Evolutionary conservation across 2,113 vertebrate species (phyloP).

Genomic region (Cichladusa arquata): DNA sequence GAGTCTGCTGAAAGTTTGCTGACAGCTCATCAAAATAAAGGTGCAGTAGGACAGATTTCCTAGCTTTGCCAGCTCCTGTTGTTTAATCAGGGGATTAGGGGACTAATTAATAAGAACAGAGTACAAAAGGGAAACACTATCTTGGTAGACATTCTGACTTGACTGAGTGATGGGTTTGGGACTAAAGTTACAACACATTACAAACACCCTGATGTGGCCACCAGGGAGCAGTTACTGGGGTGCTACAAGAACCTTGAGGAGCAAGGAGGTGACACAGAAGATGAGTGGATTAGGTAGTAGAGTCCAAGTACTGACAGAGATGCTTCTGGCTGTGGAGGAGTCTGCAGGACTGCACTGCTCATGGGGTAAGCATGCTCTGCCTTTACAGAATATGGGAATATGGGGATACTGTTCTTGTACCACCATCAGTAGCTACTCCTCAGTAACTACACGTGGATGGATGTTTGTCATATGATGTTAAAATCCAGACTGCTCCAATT

Average conservation of each 20-base stretch:
- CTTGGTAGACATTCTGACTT: background rate
- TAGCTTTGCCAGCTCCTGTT: background rate
- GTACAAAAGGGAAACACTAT: background rate
- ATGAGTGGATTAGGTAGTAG: background rate
- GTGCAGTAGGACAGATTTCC: background rate
- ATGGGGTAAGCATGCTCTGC: accelerated
- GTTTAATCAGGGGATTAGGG: background rate
- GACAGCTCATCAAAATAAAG: background rate
- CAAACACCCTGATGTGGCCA: background rate
- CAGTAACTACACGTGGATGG: background rate
- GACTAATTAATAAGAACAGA: background rate
- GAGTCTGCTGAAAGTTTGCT: background rate
- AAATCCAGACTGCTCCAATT: background rate
- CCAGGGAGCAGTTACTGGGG: background rate
- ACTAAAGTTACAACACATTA: accelerated
- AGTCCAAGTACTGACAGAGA: background rate
- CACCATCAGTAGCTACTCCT: background rate
- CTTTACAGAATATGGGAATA: background rate
- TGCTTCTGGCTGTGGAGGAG: background rate
- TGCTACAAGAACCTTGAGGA: background rate
- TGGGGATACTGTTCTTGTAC: background rate
- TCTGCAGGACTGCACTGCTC: background rate
- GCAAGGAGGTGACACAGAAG: background rate
- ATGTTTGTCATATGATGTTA: background rate
- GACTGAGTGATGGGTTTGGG: background rate